A percentile compares a stretch with the other conserved stretches of the same genome.
Evolutionary conservation across 2,113 vertebrate species (phyloP).

Genomic region (Probosciger aterrimus): DNA sequence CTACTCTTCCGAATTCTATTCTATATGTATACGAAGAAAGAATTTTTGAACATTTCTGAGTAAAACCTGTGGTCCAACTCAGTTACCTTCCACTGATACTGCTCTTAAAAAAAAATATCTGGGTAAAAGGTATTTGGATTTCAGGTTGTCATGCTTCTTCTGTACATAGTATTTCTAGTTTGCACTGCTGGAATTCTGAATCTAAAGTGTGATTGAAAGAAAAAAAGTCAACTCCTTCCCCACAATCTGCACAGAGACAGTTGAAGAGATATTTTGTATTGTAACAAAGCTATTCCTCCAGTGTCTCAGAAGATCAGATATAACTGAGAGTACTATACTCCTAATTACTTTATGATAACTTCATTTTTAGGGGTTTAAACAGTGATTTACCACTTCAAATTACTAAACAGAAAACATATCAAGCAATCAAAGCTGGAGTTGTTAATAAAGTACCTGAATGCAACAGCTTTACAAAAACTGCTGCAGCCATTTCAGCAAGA

Average conservation of each 20-base stretch:
- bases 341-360: slow-evolving; percentile 49
- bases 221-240: background rate
- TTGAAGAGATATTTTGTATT: background rate
- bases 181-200: slow-evolving; percentile 16
- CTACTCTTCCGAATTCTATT: background rate
- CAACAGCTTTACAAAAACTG: background rate
- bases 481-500: background rate
- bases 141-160: background rate
- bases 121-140: background rate
- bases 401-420: slow-evolving; percentile 41
- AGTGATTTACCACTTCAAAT: slow-evolving; percentile 46
- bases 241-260: background rate
- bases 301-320: slow-evolving; percentile 15
- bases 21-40: background rate
- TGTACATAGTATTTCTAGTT: slow-evolving; percentile 21
- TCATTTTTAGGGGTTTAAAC: slow-evolving; percentile 56
- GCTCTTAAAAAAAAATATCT: background rate
- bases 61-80: background rate
- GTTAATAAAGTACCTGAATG: background rate
- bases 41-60: background rate
- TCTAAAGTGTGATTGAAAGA: background rate
- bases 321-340: slow-evolving; percentile 32
- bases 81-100: background rate
- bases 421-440: slow-evolving; percentile 47
- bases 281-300: slow-evolving; percentile 20